phyloP scores from a whole-genome alignment of 1,140 invertebrate genomes.

The Pantala flavescens region DNA sequence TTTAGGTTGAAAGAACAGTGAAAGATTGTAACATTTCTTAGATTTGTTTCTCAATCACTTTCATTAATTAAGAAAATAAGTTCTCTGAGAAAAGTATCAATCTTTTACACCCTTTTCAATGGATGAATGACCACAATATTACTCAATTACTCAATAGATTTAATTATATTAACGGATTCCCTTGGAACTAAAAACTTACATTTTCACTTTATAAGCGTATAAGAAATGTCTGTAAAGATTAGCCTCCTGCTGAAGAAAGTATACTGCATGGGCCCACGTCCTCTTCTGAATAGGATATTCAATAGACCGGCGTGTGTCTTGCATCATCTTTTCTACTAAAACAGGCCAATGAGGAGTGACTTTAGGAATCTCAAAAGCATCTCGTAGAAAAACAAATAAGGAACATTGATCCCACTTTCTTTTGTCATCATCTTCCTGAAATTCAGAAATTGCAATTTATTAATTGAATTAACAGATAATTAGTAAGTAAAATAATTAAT shows the following conservation, averaged over 20 bases:
- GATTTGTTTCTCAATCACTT: no score
- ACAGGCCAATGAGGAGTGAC: conserved; percentile 26
- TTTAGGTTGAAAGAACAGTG: no score
- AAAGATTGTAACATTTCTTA: no score
- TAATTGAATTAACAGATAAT: no score
- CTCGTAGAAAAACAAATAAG: conserved; percentile 13
- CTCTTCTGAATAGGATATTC: conserved; percentile 25
- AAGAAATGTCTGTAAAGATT: conserved; percentile 29
- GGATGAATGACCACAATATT: no score
- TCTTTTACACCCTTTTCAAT: no score
- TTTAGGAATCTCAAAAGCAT: conserved; percentile 17
- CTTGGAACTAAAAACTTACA: conserved; percentile 27
- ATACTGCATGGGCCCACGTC: conserved; percentile 28
- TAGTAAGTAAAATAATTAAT: no score
- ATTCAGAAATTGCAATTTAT: background rate
- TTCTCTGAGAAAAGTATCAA: no score
- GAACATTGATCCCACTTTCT: conserved; percentile 21
- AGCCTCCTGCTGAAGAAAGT: conserved; percentile 29
- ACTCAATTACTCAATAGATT: no score
- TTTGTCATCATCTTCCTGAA: conserved; percentile 25
- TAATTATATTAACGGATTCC: no score
- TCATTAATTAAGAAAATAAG: no score
- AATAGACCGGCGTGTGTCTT: conserved; percentile 23
- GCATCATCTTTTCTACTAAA: conserved; percentile 31
- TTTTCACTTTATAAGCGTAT: conserved; percentile 29